phyloP scores from a whole-genome alignment of 2,113 vertebrate genomes.

The Pseudorhombus dupliciocellatus region DNA sequence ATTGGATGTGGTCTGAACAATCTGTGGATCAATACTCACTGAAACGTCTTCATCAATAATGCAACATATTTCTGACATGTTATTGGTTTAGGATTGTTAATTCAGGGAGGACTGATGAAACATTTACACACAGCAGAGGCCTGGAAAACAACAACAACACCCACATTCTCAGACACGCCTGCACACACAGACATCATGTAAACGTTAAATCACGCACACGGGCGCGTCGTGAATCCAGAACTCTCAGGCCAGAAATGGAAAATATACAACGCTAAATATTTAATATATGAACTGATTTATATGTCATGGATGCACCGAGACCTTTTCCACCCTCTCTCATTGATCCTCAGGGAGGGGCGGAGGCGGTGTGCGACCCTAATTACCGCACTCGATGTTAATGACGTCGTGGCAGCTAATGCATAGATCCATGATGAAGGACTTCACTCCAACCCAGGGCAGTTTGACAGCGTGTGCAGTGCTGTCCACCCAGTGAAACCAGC shows the following conservation, averaged over 20 bases:
- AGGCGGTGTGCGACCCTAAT: constrained; percentile 64
- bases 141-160: no score
- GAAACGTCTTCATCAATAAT: constrained; percentile 4
- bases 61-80: background rate
- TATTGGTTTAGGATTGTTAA: background rate
- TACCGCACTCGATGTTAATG: constrained; percentile 64
- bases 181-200: background rate
- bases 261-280: constrained; percentile 8
- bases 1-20: background rate
- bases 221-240: constrained; percentile 1
- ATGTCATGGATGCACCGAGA: constrained; percentile 21
- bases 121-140: no score
- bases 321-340: constrained; percentile 40
- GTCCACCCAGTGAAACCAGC: background rate
- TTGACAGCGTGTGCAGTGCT: constrained; percentile 17
- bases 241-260: constrained; percentile 3
- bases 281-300: constrained; percentile 25
- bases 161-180: no score
- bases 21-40: background rate
- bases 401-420: constrained; percentile 24
- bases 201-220: background rate
- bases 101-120: background rate
- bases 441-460: constrained; percentile 25
- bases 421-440: constrained; percentile 40
- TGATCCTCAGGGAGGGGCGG: constrained; percentile 20